Conservation (phyloP, 2,888 invertebrate genomes). For the Ichneumoninae sp. region DNA sequence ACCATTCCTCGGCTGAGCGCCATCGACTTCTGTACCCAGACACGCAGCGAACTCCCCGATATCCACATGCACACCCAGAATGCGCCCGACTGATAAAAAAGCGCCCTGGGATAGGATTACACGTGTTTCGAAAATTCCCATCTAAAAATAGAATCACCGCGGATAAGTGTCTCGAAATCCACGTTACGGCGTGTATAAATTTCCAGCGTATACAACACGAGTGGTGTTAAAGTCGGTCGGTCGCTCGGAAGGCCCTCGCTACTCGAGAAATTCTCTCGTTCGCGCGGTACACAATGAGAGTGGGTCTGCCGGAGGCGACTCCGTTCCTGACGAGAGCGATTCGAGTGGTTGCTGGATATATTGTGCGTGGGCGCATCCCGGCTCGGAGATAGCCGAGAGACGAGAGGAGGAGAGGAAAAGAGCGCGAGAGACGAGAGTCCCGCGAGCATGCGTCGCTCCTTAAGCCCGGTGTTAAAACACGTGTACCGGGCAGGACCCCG, state of each 20-base stretch:
- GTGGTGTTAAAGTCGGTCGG: constrained; percentile 43
- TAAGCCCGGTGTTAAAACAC: constrained; percentile 66
- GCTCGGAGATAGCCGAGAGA: constrained; percentile 20
- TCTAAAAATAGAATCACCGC: constrained; percentile 49
- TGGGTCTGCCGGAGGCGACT: constrained; percentile 29
- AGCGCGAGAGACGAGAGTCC: constrained; percentile 42
- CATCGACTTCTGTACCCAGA: constrained; percentile 18
- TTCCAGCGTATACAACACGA: constrained; percentile 29
- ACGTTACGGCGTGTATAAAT: constrained; percentile 35
- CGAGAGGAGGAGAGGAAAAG: constrained; percentile 30
- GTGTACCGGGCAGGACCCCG: constrained; percentile 57
- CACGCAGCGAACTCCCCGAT: background rate
- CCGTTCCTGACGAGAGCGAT: constrained; percentile 58
- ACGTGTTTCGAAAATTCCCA: constrained; percentile 47
- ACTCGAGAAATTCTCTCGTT: constrained; percentile 58
- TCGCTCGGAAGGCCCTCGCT: background rate
- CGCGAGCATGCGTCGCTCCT: constrained; percentile 46
- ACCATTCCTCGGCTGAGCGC: constrained; percentile 39
- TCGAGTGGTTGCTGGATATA: constrained; percentile 57
- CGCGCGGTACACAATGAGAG: constrained; percentile 58
- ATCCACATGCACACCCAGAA: background rate
- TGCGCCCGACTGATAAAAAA: constrained; percentile 27
- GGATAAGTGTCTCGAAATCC: constrained; percentile 58
- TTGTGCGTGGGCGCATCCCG: constrained; percentile 28
- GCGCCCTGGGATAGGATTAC: constrained; percentile 25